phyloP scores from a whole-genome alignment of 1,140 invertebrate species.

The Trichomalopsis sarcophagae region DNA sequence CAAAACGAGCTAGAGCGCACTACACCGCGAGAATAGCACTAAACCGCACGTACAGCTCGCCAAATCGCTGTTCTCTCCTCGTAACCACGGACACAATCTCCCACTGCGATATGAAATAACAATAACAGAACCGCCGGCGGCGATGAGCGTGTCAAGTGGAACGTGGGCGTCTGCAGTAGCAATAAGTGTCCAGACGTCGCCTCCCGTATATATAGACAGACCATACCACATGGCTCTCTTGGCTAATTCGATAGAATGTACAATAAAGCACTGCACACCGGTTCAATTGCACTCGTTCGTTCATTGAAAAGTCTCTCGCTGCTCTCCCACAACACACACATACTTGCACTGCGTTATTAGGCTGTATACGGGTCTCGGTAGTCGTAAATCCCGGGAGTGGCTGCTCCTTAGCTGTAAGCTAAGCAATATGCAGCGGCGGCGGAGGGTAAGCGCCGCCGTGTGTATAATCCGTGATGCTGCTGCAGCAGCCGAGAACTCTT shows the following conservation, averaged over 20 bases:
- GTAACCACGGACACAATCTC: neutral
- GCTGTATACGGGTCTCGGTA: neutral
- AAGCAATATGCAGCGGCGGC: neutral
- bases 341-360: neutral
- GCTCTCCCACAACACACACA: neutral
- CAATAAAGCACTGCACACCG: too few relatives aligned
- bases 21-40: neutral
- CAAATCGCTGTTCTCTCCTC: neutral
- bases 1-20: neutral
- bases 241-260: too few relatives aligned
- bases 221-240: too few relatives aligned
- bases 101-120: neutral
- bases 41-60: neutral
- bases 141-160: neutral
- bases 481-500: conserved; percentile 29
- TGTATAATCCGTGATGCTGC: conserved; percentile 15
- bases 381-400: neutral
- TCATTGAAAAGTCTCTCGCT: neutral
- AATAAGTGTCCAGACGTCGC: neutral
- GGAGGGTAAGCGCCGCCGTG: conserved; percentile 5
- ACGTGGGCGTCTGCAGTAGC: neutral
- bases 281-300: too few relatives aligned
- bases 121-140: neutral
- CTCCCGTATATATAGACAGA: neutral
- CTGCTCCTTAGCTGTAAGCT: neutral